A percentile compares a stretch with the other conserved stretches of the same genome.
These are phyloP conservation scores for Diarsia brunnea DNA, from an alignment of 2,888 invertebrate genomes.

Conservation along the genomic window DNA sequence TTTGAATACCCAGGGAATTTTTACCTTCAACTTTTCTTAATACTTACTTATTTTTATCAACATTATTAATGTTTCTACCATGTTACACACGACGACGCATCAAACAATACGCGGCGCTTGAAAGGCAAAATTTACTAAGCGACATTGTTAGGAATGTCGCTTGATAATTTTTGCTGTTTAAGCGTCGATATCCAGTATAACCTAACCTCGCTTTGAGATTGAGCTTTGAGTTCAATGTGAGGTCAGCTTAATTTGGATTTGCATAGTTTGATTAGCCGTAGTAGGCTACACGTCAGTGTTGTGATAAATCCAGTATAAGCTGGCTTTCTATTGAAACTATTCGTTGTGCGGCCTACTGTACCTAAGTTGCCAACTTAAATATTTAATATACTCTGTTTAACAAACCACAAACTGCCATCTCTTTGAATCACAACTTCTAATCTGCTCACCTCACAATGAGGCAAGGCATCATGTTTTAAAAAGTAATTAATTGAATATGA, in stretches of 20 bases:
- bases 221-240: no score
- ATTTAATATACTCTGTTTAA: background rate
- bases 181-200: no score
- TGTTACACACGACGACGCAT: background rate
- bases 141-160: no score
- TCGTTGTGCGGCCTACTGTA: background rate
- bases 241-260: no score
- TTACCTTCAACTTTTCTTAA: background rate
- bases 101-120: no score
- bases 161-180: no score
- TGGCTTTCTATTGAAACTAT: background rate
- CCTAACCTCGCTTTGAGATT: no score
- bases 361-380: background rate
- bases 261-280: no score
- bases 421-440: background rate
- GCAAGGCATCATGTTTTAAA: constrained; percentile 27
- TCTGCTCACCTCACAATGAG: background rate
- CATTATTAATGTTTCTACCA: background rate
- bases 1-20: background rate
- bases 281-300: background rate
- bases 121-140: no score
- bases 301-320: background rate
- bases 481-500: constrained; percentile 46
- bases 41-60: background rate
- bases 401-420: constrained; percentile 26